Evolutionary conservation across 2,113 vertebrate genomes (phyloP).

Genomic region (Romanogobio albipinnatus): DNA sequence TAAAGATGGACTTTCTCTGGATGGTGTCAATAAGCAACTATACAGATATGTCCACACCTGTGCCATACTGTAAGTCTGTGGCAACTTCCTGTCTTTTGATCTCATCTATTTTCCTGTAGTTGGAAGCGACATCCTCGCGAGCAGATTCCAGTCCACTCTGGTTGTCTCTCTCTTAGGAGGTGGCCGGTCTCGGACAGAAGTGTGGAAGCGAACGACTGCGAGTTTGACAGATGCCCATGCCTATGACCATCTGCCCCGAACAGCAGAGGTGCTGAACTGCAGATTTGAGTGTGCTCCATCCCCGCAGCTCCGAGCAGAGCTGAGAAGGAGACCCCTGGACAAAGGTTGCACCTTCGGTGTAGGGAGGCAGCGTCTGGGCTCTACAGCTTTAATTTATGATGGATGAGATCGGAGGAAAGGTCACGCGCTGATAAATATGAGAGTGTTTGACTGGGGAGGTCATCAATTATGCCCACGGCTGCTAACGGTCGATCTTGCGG

Average conservation of each 20-base stretch:
- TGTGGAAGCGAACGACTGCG: constrained; percentile 61
- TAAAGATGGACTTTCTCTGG: background rate
- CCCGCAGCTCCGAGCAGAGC: constrained; percentile 77
- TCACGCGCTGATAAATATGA: constrained; percentile 86
- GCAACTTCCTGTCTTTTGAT: background rate
- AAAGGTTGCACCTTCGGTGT: constrained; percentile 85
- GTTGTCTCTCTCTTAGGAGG: constrained; percentile 1
- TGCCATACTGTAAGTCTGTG: background rate
- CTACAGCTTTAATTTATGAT: constrained; percentile 96
- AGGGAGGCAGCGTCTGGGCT: constrained; percentile 74
- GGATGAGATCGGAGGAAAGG: constrained; percentile 91
- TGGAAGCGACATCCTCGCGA: background rate
- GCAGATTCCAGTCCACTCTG: constrained; percentile 1
- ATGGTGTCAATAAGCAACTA: background rate
- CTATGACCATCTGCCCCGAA: constrained; percentile 77
- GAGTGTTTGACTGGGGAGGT: constrained; percentile 83
- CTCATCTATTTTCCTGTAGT: background rate
- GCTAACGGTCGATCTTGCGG: constrained; percentile 81
- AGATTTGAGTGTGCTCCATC: constrained; percentile 70
- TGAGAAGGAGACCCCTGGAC: constrained; percentile 77
- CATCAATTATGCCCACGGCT: constrained; percentile 80
- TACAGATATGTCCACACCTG: background rate
- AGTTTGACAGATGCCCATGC: constrained; percentile 80
- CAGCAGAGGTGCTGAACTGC: constrained; percentile 82
- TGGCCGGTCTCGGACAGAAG: background rate